phyloP scores from a whole-genome alignment of 2,797 vertebrate species.

The Spinus pinus region DNA sequence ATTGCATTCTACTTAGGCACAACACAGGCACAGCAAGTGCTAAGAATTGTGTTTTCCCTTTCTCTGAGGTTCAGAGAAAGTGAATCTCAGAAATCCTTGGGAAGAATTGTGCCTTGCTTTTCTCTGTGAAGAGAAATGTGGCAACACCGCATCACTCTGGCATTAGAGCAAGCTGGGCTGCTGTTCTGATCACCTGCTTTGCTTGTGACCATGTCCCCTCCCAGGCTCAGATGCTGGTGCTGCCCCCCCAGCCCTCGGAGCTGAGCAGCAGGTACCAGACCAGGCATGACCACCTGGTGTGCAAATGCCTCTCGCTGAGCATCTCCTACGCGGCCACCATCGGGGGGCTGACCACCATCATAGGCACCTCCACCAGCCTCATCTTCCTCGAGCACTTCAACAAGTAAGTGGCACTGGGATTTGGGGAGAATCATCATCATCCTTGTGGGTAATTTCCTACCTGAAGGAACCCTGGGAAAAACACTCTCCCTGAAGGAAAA shows the following conservation, averaged over 20 bases:
- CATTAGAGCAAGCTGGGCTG: background rate
- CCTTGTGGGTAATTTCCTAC: background rate
- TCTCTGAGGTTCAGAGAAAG: background rate
- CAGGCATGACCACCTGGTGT: constrained; percentile 93
- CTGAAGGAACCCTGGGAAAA: background rate
- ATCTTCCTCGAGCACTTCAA: constrained; percentile 98
- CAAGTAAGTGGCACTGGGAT: constrained; percentile 77
- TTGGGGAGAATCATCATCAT: background rate
- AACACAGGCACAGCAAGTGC: background rate
- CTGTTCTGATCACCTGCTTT: background rate
- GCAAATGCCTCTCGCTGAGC: constrained; percentile 95
- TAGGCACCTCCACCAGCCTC: constrained; percentile 96
- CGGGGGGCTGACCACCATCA: constrained; percentile 95
- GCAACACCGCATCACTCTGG: background rate
- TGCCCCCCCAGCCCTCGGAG: constrained; percentile 34
- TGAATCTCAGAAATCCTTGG: background rate
- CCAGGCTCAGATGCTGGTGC: constrained; percentile 72
- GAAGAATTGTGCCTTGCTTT: background rate
- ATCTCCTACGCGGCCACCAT: constrained; percentile 96
- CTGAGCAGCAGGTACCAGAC: constrained; percentile 76
- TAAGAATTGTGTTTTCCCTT: background rate
- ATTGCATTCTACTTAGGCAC: background rate
- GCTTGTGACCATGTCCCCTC: background rate
- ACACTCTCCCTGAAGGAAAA: background rate
- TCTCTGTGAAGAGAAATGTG: background rate